Conservation (phyloP, 30 jellyfish, hydroid and myxozoan genomes). For the Aurelia sp. region DNA sequence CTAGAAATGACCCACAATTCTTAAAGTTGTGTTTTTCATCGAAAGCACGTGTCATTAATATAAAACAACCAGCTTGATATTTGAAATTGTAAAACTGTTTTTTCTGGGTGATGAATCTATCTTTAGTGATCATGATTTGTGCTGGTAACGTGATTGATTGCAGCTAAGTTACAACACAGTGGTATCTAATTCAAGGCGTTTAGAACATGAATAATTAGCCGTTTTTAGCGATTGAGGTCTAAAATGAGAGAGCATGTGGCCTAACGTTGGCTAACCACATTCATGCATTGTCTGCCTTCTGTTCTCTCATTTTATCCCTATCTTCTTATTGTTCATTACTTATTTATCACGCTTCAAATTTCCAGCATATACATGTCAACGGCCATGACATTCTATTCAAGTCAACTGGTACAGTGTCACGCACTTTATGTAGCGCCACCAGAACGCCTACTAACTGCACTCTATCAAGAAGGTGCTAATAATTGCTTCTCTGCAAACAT, state of each 20-base stretch:
- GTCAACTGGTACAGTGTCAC: conserved; percentile 12
- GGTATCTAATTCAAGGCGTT: conserved; percentile 44
- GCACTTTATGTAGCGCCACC: conserved; percentile 41
- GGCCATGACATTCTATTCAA: conserved; percentile 51
- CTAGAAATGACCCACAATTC: too few relatives aligned
- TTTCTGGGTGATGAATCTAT: too few relatives aligned
- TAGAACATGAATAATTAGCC: conserved; percentile 11
- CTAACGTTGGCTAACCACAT: conserved; percentile 54
- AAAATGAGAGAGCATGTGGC: conserved; percentile 49
- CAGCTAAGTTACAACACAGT: conserved; percentile 21
- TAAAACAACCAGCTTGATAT: too few relatives aligned
- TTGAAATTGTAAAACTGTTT: too few relatives aligned
- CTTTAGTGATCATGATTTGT: too few relatives aligned
- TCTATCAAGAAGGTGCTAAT: too few relatives aligned
- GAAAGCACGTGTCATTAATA: too few relatives aligned
- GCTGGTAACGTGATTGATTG: neutral
- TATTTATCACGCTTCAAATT: conserved; percentile 24
- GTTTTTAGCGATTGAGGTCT: conserved; percentile 27
- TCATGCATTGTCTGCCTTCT: conserved; percentile 65
- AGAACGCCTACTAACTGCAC: neutral
- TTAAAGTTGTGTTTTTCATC: too few relatives aligned
- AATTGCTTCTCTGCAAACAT: too few relatives aligned
- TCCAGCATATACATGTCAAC: conserved; percentile 44
- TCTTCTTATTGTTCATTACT: conserved; percentile 36
- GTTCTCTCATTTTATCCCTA: conserved; percentile 50